These are phyloP conservation scores for Hyperoplus immaculatus DNA, from an alignment of 2,797 vertebrate species.

Conservation along the genomic window DNA sequence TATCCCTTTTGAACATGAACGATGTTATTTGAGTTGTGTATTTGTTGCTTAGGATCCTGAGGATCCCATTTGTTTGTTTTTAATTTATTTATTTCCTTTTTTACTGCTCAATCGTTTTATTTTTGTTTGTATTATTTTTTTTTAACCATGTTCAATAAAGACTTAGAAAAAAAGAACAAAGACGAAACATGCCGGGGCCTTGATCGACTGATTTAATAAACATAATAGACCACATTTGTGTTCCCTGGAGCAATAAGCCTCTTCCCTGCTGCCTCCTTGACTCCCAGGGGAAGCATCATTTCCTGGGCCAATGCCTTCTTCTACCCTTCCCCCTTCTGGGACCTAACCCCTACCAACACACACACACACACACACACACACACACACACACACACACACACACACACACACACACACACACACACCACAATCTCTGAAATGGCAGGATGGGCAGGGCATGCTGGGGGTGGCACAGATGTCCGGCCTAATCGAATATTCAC, in stretches of 20 bases:
- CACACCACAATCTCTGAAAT: conserved; percentile 26
- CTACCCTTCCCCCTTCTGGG: conserved; percentile 52
- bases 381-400: conserved; percentile 20
- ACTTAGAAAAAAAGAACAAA: conserved; percentile 34
- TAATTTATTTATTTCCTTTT: no score
- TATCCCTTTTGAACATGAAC: no score
- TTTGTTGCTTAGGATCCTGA: no score
- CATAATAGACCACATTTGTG: conserved; percentile 70
- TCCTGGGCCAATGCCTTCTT: conserved; percentile 74
- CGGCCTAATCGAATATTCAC: conserved; percentile 65
- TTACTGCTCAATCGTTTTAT: no score
- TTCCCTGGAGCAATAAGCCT: conserved; percentile 66
- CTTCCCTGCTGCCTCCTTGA: conserved; percentile 69
- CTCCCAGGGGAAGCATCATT: conserved; percentile 75
- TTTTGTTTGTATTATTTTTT: no score
- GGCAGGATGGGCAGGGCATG: conserved; percentile 59
- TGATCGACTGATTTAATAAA: conserved; percentile 70
- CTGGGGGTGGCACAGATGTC: conserved; percentile 77
- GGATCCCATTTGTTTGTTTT: no score
- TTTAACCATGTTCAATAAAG: no score
- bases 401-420: conserved; percentile 4
- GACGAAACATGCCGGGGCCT: conserved; percentile 45
- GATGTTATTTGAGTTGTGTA: no score
- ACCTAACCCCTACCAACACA: conserved; percentile 49
- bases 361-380: conserved; percentile 6